Conservation (phyloP, 1,140 invertebrate species). For the Belonocnema kinseyi region DNA sequence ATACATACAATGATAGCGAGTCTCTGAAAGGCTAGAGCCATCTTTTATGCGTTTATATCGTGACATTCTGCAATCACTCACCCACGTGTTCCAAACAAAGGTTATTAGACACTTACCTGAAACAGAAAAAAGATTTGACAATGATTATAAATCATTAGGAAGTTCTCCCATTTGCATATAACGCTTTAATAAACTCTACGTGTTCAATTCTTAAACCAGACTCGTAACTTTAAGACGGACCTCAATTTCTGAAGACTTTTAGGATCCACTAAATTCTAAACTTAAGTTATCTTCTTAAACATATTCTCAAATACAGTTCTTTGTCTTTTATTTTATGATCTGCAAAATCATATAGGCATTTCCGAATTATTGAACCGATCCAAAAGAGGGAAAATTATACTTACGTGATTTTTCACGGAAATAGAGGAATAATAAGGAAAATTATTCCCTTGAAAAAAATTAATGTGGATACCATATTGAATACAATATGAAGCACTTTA, state of each 20-base stretch:
- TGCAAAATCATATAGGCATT: too few relatives aligned
- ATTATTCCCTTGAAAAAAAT: too few relatives aligned
- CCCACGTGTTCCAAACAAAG: conserved; percentile 33
- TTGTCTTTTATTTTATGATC: too few relatives aligned
- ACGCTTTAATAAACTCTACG: background rate
- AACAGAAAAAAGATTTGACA: conserved; percentile 23
- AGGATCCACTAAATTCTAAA: background rate
- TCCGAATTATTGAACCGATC: too few relatives aligned
- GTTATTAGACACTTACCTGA: conserved; percentile 25
- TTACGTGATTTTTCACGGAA: too few relatives aligned
- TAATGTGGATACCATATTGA: too few relatives aligned
- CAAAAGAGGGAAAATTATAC: too few relatives aligned
- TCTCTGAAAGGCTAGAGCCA: background rate
- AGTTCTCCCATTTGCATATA: conserved; percentile 8
- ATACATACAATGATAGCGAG: background rate
- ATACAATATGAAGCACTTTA: too few relatives aligned
- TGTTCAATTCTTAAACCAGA: background rate
- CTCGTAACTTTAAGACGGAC: too few relatives aligned
- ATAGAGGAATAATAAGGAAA: too few relatives aligned
- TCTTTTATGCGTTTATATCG: conserved; percentile 25
- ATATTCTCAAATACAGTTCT: too few relatives aligned
- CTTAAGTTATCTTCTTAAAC: background rate
- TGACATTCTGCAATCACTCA: conserved; percentile 33
- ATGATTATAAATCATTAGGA: conserved; percentile 22
- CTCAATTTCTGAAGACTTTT: background rate